Evolutionary conservation across 2,797 vertebrate species (phyloP), one percentile per base, ranked within the genome.

Genomic region (Fundulus diaphanus): DNA sequence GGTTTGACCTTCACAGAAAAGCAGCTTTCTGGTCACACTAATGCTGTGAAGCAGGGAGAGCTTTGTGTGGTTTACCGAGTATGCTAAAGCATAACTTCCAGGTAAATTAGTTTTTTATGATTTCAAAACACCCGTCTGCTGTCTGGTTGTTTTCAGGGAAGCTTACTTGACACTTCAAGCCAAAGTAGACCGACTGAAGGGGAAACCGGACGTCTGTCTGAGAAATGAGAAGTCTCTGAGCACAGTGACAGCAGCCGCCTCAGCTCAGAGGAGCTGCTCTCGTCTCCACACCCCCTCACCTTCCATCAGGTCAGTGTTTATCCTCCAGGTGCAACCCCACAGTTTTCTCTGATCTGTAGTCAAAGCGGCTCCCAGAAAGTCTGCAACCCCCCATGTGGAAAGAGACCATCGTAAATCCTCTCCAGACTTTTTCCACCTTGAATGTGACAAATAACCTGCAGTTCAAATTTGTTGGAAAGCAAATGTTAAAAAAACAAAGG

Each of bases 171-270:
- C 87, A 0, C 93, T 98, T 74, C 96, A 94, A 85, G 88, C 90
- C 0, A 97, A 98, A 85, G 95, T 98, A 51, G 90, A 80, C 52
- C 85, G 27, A 71, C 95, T 98, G 61, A 95, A 82, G 49, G 85
- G 87, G 51, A 78, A 65, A 49, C 87, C 98, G 59, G 95, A 97
- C 73, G 91, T 88, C 80, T 94, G 85, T 44, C 87, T 96, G 77
- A 90, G 70, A 7, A 81, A 73, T 5, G 48, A 27, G 52, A 77
- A 33, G 1, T 49, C 71, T 44, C 20, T 33, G 0, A 27, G 82
- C 75, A 0, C 56, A n/a, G 29, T 27, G 48, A 85, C 76, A 73
- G 70, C 77, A 54, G 16, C 77, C 77, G 11, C 70, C 69, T 0
- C 74, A 16, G 24, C 82, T 37, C 83, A 70, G 54, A 68, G 81